Base-by-base conservation (phyloP, 2,113 vertebrate species). In the Pao palembangensis region DNA sequence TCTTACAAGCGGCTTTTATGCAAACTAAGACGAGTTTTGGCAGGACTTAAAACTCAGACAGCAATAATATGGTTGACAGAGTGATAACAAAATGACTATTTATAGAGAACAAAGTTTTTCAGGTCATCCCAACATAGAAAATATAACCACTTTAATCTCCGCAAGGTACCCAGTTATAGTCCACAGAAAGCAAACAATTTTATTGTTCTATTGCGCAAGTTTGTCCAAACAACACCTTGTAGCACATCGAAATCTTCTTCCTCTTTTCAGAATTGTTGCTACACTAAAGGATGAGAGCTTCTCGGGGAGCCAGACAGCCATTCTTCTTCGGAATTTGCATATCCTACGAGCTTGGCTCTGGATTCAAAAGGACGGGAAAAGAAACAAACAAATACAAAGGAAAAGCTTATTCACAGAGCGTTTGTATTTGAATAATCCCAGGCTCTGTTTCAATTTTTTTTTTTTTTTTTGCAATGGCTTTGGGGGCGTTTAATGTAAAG, bases 401-500 rank as follows among this genome's bases (percentile, higher is more conserved):
- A 60, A 73, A 79, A 84, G 81, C 75, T 84, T 64, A 75, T 83
- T 88, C 80, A 80, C 66, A 48, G 55, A 64, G 73, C 73, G 61
- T 84, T 80, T 79, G 61, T 76, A 84, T 90, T 87, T 83, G 70
- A 88, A 86, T 89, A 89, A 88, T 89, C 87, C 82, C 64, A 82
- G 56, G 58, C 66, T 71, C 67, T 79, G 51, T 23, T 71, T 73
- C 64, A 80, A 46, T 17, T 83, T 75, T 59, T 74, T 13, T 23
- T 73, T 80, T 78, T 66, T 58, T 67, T 23, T 28, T 55, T 59
- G 50, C 59, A 54, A 55, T 41, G 47, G 57, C 44, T 3, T 6
- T 4, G 73, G 55, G 64, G 50, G 72, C 41, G 38, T 73, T 79
- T 64, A 58, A 57, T 42, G 65, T 73, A 70, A 70, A 77, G 67